Conservation (phyloP, 2,888 invertebrate genomes). For the Ectropis crepuscularia region DNA sequence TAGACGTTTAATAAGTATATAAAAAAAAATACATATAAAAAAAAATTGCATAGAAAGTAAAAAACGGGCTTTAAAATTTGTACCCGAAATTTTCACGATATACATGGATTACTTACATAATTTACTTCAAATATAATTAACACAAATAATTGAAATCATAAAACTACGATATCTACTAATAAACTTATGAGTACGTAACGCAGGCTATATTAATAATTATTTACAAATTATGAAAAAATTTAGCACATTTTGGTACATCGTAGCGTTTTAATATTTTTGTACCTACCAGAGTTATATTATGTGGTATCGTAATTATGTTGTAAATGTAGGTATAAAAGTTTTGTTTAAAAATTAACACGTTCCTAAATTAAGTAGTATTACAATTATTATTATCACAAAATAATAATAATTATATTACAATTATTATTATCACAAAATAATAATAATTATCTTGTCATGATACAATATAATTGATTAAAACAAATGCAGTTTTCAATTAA, state of each 20-base stretch:
- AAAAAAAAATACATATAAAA: neutral
- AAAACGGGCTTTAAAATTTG: slow-evolving; percentile 7
- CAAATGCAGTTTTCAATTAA: too few relatives aligned
- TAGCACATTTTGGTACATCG: slow-evolving; percentile 21
- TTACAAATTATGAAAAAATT: slow-evolving; percentile 28
- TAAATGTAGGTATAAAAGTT: neutral
- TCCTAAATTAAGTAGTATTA: neutral
- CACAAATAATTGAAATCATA: slow-evolving; percentile 17
- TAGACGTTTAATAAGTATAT: too few relatives aligned
- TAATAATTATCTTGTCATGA: too few relatives aligned
- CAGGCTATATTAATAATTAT: slow-evolving; percentile 19
- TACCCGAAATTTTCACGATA: slow-evolving; percentile 7
- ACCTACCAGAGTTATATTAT: neutral
- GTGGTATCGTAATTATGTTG: neutral
- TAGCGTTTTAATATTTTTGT: neutral
- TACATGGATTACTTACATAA: slow-evolving; percentile 12
- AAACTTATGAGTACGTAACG: slow-evolving; percentile 19
- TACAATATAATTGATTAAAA: too few relatives aligned
- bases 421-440: too few relatives aligned
- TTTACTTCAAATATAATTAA: slow-evolving; percentile 5
- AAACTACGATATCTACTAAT: slow-evolving; percentile 11
- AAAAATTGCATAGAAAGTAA: neutral
- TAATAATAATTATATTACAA: too few relatives aligned
- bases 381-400: too few relatives aligned
- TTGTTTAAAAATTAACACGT: neutral